Conservation (phyloP, 2,113 vertebrate genomes). For the Pongo pygmaeus region DNA sequence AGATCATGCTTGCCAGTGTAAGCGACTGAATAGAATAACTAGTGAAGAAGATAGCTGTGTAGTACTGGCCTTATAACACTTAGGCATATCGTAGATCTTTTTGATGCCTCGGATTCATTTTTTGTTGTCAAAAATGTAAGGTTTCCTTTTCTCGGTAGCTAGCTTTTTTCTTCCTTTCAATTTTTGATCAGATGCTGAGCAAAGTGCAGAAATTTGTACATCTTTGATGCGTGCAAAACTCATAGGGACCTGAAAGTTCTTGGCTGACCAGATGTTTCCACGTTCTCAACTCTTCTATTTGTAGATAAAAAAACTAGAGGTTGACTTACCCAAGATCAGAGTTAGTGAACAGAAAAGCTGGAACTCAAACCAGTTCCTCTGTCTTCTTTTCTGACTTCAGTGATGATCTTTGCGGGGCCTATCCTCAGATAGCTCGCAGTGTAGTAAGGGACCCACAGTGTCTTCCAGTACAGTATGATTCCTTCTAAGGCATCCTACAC, state of each 20-base stretch:
- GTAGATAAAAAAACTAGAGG: not conserved
- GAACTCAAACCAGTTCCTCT: not conserved
- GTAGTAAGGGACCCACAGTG: not conserved
- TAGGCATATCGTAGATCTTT: not conserved
- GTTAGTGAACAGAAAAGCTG: not conserved
- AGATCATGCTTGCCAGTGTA: not conserved
- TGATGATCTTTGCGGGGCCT: not conserved
- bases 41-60: not conserved
- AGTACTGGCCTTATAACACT: not conserved
- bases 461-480: not conserved
- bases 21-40: not conserved
- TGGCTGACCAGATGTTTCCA: constrained; percentile 4
- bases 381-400: not conserved
- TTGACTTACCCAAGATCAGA: not conserved
- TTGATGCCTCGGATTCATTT: not conserved
- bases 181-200: not conserved
- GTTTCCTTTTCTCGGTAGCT: not conserved
- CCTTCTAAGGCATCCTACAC: not conserved
- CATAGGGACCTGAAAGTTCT: not conserved
- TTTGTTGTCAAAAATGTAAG: not conserved
- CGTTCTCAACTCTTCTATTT: not conserved
- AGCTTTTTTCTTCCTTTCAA: constrained; percentile 20
- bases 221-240: constrained; percentile 16
- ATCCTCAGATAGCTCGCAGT: not conserved
- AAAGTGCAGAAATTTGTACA: constrained; percentile 6